phyloP scores from a whole-genome alignment of 2,113 vertebrate species.

The Lagenorhynchus albirostris region DNA sequence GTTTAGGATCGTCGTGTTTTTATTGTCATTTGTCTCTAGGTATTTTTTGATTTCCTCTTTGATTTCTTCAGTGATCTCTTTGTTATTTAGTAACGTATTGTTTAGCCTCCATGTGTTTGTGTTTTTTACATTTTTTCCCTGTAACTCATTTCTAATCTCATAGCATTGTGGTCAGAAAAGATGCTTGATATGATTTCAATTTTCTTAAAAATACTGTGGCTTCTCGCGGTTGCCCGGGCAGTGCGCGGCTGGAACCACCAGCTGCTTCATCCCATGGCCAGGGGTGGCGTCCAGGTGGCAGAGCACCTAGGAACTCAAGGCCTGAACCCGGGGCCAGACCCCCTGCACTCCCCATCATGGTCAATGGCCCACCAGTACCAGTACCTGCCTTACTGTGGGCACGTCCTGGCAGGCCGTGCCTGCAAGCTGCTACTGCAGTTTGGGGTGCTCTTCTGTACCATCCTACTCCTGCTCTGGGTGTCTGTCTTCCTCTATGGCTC shows the following conservation, averaged over 20 bases:
- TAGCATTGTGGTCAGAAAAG: no score
- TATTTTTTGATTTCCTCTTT: no score
- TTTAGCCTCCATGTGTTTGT: no score
- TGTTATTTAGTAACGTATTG: no score
- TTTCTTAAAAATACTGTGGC: no score
- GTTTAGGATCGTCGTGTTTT: no score
- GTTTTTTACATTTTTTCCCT: no score
- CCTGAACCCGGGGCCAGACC: slow-evolving; percentile 42
- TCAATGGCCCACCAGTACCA: slow-evolving; percentile 51
- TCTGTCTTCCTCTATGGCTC: slow-evolving; percentile 90
- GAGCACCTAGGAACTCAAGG: slow-evolving; percentile 24
- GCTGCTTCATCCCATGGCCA: slow-evolving; percentile 64
- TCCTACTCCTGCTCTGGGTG: slow-evolving; percentile 87
- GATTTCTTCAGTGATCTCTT: no score
- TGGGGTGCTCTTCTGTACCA: slow-evolving; percentile 80
- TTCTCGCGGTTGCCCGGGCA: no score
- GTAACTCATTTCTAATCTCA: no score
- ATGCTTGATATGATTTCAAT: no score
- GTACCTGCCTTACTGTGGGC: slow-evolving; percentile 68
- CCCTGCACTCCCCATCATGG: slow-evolving; percentile 37
- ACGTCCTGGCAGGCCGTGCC: slow-evolving; percentile 56
- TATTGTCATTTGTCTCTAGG: no score
- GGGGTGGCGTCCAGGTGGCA: slow-evolving; percentile 40
- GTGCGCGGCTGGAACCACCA: slow-evolving; percentile 34
- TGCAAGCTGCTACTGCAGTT: slow-evolving; percentile 83